Evolutionary conservation across 2,888 invertebrate species (phyloP), one percentile per base, ranked within the genome.

Genomic region (Orthonychiurus folsomi): DNA sequence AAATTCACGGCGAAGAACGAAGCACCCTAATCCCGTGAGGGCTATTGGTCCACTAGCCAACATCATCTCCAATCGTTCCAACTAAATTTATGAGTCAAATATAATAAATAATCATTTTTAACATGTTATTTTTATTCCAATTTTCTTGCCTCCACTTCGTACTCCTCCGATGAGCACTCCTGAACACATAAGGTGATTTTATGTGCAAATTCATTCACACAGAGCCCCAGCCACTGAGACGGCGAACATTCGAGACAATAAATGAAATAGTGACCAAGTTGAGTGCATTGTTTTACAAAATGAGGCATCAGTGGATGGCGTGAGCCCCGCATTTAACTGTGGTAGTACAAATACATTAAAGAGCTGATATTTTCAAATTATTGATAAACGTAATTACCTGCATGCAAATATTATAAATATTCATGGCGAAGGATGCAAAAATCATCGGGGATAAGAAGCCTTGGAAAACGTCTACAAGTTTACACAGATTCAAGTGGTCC

Each of bases 151-250:
- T 70, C 70, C 57, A 37, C 58, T 28, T 63, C 67, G 48, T 70
- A 70, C 20, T 66, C 63, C 2, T 12, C 27, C 9, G 62, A 67
- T n/a, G 61, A 59, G 54, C 70, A 70, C 59, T 67, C 68, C 26
- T 69, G 69, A 54, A 66, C 58, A 23, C 63, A 63, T 21, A 23
- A 28, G 1, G 62, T 59, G 48, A 70, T 68, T 48, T 64, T 59
- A 47, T 69, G 70, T 23, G 68, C 69, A 60, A 66, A 68, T 12
- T 69, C 66, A 63, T 70, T 66, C 2, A 70, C 61, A 52, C 62
- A n/a, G 64, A 20, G 69, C 64, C 18, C 65, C 69, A 2, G 60
- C 58, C 0, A 68, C n/a, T n/a, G 69, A 66, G 24, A 70, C 62
- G 3, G 56, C 21, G 50, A 68, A 60, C 12, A 64, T 59, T 53